Evolutionary conservation across 2,113 vertebrate genomes (phyloP).

Genomic region (Entosphenus tridentatus): DNA sequence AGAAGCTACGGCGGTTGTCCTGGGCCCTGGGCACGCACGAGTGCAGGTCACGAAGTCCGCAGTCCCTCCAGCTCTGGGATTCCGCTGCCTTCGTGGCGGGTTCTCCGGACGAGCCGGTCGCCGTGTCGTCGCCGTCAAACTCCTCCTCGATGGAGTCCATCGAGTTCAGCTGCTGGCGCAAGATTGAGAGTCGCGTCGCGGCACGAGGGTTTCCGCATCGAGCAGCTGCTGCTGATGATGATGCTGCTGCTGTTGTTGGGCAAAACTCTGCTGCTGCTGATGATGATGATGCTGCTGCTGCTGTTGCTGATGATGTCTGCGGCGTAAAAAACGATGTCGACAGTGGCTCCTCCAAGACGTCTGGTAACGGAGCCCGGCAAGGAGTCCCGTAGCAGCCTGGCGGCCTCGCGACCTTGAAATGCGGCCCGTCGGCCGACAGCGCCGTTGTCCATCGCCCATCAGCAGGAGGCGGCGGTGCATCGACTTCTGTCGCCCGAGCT

Average conservation of each 20-base stretch:
- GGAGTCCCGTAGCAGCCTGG: background rate
- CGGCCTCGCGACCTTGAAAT: background rate
- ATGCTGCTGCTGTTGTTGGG: no score
- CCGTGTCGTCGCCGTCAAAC: constrained; percentile 15
- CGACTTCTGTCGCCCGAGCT: no score
- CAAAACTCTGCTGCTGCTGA: no score
- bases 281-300: no score
- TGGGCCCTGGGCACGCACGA: constrained; percentile 8
- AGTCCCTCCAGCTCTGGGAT: constrained; percentile 9
- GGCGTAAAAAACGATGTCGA: background rate
- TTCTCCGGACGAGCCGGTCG: background rate
- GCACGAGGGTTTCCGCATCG: no score
- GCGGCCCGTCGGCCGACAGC: background rate
- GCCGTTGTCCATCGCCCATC: constrained; percentile 5
- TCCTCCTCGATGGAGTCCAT: constrained; percentile 28
- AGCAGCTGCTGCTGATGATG: no score
- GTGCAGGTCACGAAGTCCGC: no score
- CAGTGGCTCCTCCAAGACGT: background rate
- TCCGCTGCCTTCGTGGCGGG: constrained; percentile 13
- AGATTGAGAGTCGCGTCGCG: no score
- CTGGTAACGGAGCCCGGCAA: background rate
- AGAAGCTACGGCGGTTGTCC: constrained; percentile 8
- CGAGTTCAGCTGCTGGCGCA: constrained; percentile 12
- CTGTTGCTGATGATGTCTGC: no score
- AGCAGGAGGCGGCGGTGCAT: constrained; percentile 7